Evolutionary conservation across 2,797 vertebrate genomes (phyloP), one percentile per base, ranked within the genome.

Genomic region (Threskiornis aethiopicus): DNA sequence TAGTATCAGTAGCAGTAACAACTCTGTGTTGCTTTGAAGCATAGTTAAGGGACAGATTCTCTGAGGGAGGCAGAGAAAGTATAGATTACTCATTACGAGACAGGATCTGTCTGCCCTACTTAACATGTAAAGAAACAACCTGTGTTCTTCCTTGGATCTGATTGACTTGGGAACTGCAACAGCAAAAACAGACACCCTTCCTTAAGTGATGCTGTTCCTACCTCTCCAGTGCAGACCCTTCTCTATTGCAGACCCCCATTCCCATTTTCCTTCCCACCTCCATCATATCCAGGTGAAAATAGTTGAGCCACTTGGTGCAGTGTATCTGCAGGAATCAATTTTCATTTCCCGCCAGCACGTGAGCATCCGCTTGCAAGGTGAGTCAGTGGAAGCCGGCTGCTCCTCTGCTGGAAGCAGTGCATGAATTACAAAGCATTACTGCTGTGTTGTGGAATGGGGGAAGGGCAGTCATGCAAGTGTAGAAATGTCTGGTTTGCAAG

Each of bases 301-400:
- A 84, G 29, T 37, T 86, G 62, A 94, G 54, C 85, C 41, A 84
- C 85, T 70, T 94, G 73, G 72, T 65, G 55, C 90, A 87, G 25
- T 17, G 3, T 91, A 84, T 91, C 93, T 78, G 80, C 61, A 91
- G 80, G 73, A 94, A 95, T 94, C 82, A 84, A 39, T 96, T 92
- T 93, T 89, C 54, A 80, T 94, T 96, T 91, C 85, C 85, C 13
- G 5, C 29, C 0, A 1, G 61, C 65, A 83, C 4, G 0, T 80
- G 71, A 96, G 76, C 75, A 66, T 80, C 64, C 39, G 1, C 59
- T 66, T 5, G 5, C 76, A 75, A 89, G 90, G 83, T 87, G 91
- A 92, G 84, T 90, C 79, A 77, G 69, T 70, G 69, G 82, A 87
- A 88, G 54, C 77, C 0, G 13, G 13, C 79, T 75, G 85, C 72